A percentile compares a stretch with the other conserved stretches of the same genome.
Conservation (phyloP, 2,113 vertebrate species). For the Melanocharis versteri region DNA sequence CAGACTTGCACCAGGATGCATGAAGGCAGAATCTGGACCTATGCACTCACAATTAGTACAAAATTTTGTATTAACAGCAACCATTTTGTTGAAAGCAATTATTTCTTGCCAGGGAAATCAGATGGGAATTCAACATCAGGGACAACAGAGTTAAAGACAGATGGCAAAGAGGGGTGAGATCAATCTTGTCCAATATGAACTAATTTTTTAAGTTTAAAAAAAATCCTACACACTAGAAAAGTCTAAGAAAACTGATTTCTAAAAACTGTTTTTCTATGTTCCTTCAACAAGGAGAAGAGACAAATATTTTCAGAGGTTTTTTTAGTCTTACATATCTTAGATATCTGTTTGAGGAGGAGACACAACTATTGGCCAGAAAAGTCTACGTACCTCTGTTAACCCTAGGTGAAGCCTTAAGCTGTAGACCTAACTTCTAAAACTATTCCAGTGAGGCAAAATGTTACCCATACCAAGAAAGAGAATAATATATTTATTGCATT, state of each 20-base stretch:
- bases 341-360: neutral
- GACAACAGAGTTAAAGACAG: conserved; percentile 58
- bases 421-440: neutral
- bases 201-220: neutral
- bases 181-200: conserved; percentile 23
- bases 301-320: neutral
- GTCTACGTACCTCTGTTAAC: neutral
- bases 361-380: neutral
- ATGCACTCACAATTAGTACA: neutral
- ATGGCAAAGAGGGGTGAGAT: conserved; percentile 52
- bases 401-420: neutral
- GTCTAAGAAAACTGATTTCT: neutral
- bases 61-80: neutral
- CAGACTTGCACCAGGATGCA: neutral
- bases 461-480: neutral
- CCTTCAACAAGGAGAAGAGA: neutral
- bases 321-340: neutral
- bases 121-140: conserved; percentile 48
- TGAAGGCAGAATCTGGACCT: neutral
- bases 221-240: neutral
- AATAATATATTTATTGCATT: neutral
- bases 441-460: neutral
- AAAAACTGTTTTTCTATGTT: neutral
- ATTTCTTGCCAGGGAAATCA: conserved; percentile 52
- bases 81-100: conserved; percentile 16